Evolutionary conservation across 2,113 vertebrate genomes (phyloP), one percentile per base, ranked within the genome.

Genomic region (Corythornis madagascariensis): DNA sequence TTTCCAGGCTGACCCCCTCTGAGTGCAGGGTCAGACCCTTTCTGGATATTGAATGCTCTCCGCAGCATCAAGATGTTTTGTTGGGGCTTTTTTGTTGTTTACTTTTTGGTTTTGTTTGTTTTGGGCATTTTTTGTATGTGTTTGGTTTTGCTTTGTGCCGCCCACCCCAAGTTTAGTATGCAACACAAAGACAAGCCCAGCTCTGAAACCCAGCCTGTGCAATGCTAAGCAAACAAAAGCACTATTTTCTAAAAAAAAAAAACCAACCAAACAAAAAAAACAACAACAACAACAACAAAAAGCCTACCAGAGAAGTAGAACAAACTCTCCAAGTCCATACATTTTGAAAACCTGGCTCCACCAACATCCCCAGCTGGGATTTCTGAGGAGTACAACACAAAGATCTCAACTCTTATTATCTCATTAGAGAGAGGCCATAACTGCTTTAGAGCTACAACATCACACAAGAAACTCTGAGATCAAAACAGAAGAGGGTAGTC

Each of bases 371-470:
- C 21, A 66, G 11, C 2, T 71, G 81, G 24, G 65, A 25, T 1
- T 7, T 53, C 42, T 15, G 19, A 66, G 75, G 48, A 50, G 70
- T 3, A 50, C 22, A 48, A 6, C 40, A 17, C 4, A 48, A 69
- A 21, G 10, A 10, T 5, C 29, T 22, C 40, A 56, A 11, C 18
- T 24, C 25, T 24, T 24, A 4, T 24, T 53, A 8, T 8, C 19
- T 71, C 38, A 4, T 48, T 43, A 43, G 25, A 3, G 12, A 60
- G 16, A 42, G 4, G 3, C 12, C 7, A 19, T 4, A 18, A 4
- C 4, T 22, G 2, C 2, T 22, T 75, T 38, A 60, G n/a, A 29
- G 31, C 13, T 65, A 12, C 15, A 70, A 42, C 0, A 1, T 25
- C 59, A 7, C n/a, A 25, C 31, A 33, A 66, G 33, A 75, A 80